Percentiles rank a stretch among this genome's conserved stretches.
phyloP scores from a whole-genome alignment of 2,797 vertebrate species.

The Lophotriccus pileatus region DNA sequence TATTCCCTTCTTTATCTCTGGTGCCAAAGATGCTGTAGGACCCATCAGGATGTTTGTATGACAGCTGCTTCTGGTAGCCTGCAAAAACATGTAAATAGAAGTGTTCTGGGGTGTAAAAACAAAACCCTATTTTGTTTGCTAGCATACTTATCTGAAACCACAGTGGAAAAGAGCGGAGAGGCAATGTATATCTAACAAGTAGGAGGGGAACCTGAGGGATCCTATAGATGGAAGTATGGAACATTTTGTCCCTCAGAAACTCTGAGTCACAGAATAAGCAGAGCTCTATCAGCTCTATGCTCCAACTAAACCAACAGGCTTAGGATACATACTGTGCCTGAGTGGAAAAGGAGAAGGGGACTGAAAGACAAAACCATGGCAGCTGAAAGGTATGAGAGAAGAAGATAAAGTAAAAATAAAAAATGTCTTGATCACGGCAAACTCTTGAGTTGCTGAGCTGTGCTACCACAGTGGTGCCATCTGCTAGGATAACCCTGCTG shows the following conservation, averaged over 20 bases:
- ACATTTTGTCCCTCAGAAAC: background rate
- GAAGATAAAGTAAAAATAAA: background rate
- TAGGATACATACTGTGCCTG: background rate
- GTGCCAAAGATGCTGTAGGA: conserved; percentile 81
- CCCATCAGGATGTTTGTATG: conserved; percentile 73
- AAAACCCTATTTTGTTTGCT: background rate
- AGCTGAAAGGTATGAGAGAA: background rate
- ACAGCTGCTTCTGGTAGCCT: conserved; percentile 85
- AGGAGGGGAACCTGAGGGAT: background rate
- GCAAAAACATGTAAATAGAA: background rate
- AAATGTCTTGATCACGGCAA: background rate
- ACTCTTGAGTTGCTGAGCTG: background rate
- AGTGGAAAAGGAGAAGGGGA: background rate
- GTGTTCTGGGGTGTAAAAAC: background rate
- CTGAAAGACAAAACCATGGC: background rate
- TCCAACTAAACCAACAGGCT: background rate
- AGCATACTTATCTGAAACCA: background rate
- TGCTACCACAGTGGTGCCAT: background rate
- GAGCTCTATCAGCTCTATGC: background rate
- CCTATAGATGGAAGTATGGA: background rate
- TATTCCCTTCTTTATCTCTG: conserved; percentile 73
- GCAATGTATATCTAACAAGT: background rate
- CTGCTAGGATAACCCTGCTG: background rate
- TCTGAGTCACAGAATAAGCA: background rate
- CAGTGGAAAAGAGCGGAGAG: background rate